phyloP scores from a whole-genome alignment of 2,113 vertebrate genomes.

The Chamaea fasciata region DNA sequence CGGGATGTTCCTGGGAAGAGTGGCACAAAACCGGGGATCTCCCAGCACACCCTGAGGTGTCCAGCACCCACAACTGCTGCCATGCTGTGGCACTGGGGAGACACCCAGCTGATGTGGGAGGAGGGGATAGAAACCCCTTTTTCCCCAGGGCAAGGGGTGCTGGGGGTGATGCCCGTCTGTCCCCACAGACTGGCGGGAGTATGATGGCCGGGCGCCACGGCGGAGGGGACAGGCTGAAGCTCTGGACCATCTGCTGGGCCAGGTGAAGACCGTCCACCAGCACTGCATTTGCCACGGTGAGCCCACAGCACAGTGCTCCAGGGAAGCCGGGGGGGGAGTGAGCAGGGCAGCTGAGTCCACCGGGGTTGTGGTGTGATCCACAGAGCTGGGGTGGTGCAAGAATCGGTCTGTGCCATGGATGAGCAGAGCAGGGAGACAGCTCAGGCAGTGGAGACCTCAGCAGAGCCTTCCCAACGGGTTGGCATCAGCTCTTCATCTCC shows the following conservation, averaged over 20 bases:
- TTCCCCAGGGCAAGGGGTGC: neutral
- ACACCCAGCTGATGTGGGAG: neutral
- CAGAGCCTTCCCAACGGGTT: neutral
- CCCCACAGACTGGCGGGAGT: constrained; percentile 83
- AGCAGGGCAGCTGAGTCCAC: neutral
- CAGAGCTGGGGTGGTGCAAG: too few species aligned
- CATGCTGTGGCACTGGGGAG: accelerated
- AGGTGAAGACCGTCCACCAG: constrained; percentile 85
- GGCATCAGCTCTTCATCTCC: neutral
- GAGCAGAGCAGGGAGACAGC: neutral
- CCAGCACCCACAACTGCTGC: neutral
- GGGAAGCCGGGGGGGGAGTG: neutral
- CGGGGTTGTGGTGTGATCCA: neutral
- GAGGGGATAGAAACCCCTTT: neutral
- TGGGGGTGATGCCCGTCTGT: neutral
- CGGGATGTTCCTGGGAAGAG: neutral
- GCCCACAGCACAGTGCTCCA: accelerated
- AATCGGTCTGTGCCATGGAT: neutral
- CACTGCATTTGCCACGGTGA: constrained; percentile 86
- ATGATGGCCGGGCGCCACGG: constrained; percentile 74
- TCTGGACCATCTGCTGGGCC: constrained; percentile 82
- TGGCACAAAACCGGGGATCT: neutral
- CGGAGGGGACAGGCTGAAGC: constrained; percentile 80
- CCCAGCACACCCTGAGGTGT: neutral
- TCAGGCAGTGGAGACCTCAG: neutral